Conservation (phyloP, 2,888 invertebrate genomes). For the Shargacucullia verbasci region DNA sequence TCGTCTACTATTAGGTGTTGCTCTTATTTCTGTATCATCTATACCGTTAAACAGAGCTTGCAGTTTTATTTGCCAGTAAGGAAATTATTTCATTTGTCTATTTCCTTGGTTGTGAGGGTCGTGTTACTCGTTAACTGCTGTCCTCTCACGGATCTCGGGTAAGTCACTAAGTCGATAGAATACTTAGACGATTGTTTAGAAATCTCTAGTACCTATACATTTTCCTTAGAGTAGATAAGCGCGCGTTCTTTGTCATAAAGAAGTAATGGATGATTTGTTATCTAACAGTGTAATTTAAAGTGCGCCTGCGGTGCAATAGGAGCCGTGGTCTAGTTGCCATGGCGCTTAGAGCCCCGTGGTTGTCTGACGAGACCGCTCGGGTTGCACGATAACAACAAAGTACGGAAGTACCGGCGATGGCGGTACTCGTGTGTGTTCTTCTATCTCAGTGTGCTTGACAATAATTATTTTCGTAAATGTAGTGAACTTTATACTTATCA, state of each 20-base stretch:
- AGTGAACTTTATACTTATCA: slow-evolving; percentile 16
- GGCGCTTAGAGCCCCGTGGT: slow-evolving; percentile 61
- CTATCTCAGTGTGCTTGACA: slow-evolving; percentile 16
- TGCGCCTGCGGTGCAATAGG: slow-evolving; percentile 57
- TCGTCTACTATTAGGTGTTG: slow-evolving; percentile 59
- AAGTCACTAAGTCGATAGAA: slow-evolving; percentile 64
- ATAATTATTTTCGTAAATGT: slow-evolving; percentile 31
- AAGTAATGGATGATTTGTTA: slow-evolving; percentile 30
- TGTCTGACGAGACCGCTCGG: slow-evolving; percentile 35
- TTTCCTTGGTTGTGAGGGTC: slow-evolving; percentile 60
- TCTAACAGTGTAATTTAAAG: slow-evolving; percentile 56
- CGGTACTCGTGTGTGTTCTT: slow-evolving; percentile 19
- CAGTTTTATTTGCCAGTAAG: slow-evolving; percentile 53
- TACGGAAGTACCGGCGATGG: slow-evolving; percentile 37
- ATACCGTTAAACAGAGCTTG: slow-evolving; percentile 45
- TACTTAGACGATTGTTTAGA: slow-evolving; percentile 47
- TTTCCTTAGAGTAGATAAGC: slow-evolving; percentile 17
- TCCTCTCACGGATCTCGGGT: slow-evolving; percentile 64
- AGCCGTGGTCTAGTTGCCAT: slow-evolving; percentile 68
- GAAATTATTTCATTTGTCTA: slow-evolving; percentile 46
- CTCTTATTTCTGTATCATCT: slow-evolving; percentile 58
- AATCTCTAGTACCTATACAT: slow-evolving; percentile 28
- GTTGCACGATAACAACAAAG: slow-evolving; percentile 53
- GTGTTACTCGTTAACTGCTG: slow-evolving; percentile 47
- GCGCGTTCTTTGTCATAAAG: slow-evolving; percentile 22